Evolutionary conservation across 2,888 invertebrate genomes (phyloP).

Genomic region (Ochropleura leucogaster): DNA sequence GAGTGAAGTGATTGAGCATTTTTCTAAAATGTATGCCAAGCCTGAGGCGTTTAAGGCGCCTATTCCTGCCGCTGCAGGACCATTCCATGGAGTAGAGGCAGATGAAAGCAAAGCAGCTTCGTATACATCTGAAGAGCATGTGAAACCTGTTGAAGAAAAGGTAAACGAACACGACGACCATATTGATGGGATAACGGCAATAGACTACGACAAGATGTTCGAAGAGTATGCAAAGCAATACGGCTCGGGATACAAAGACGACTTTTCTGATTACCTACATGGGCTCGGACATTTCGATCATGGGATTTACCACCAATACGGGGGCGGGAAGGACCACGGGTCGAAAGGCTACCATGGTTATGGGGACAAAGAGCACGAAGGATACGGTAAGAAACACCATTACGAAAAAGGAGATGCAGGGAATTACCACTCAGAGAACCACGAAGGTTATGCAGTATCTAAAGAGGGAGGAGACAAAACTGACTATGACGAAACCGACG

Average conservation of each 20-base stretch:
- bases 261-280: slow-evolving; percentile 82
- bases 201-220: slow-evolving; percentile 80
- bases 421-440: slow-evolving; percentile 88
- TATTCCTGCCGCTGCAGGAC: slow-evolving; percentile 74
- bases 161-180: slow-evolving; percentile 71
- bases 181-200: slow-evolving; percentile 79
- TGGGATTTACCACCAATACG: slow-evolving; percentile 77
- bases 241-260: slow-evolving; percentile 77
- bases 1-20: slow-evolving; percentile 84
- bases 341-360: slow-evolving; percentile 83
- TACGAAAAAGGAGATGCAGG: slow-evolving; percentile 90
- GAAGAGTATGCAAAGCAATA: slow-evolving; percentile 78
- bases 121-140: slow-evolving; percentile 72
- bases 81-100: slow-evolving; percentile 75
- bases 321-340: slow-evolving; percentile 84
- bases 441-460: slow-evolving; percentile 88
- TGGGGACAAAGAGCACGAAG: slow-evolving; percentile 89
- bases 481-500: slow-evolving; percentile 86
- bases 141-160: slow-evolving; percentile 85
- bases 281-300: slow-evolving; percentile 77
- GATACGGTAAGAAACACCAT: slow-evolving; percentile 85
- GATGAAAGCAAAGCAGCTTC: slow-evolving; percentile 79
- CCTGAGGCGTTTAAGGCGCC: slow-evolving; percentile 82
- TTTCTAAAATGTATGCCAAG: slow-evolving; percentile 82
- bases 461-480: slow-evolving; percentile 88